Percentiles rank a stretch among this genome's conserved stretches.
Evolutionary conservation across 2,113 vertebrate genomes (phyloP).

Genomic region (Rhodinocichla rosea): DNA sequence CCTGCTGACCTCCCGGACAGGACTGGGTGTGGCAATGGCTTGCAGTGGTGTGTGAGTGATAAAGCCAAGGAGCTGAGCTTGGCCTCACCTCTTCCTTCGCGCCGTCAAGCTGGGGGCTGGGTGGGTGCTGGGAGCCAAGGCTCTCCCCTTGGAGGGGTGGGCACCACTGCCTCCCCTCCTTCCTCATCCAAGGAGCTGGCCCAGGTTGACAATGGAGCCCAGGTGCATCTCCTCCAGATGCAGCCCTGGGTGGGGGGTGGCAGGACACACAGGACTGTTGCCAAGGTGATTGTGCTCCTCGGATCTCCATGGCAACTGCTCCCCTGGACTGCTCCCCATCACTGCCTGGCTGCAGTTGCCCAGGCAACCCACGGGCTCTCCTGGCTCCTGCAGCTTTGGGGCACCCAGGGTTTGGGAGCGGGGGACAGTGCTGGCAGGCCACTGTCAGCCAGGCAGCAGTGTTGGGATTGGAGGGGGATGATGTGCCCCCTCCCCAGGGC

Average conservation of each 20-base stretch:
- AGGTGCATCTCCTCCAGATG: neutral
- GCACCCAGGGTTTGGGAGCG: neutral
- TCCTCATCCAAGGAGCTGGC: neutral
- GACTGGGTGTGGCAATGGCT: fast-evolving
- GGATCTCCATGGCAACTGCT: conserved; percentile 31
- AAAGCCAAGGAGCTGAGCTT: neutral
- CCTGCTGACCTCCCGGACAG: fast-evolving
- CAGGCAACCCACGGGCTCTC: conserved; percentile 23
- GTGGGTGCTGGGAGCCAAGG: neutral
- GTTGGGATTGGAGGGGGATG: neutral
- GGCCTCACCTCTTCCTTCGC: neutral
- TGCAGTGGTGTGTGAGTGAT: neutral
- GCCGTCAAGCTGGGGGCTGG: neutral
- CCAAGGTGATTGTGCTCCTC: neutral
- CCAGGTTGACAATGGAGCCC: neutral
- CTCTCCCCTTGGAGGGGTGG: neutral
- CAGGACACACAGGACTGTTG: neutral
- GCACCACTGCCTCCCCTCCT: neutral
- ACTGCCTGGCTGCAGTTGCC: conserved; percentile 46
- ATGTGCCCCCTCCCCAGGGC: neutral
- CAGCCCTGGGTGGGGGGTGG: neutral
- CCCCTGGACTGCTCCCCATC: conserved; percentile 43
- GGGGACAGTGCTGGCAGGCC: neutral
- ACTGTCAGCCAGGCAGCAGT: neutral
- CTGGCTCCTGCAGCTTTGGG: neutral